Conservation (phyloP, 2,113 vertebrate genomes). For the Andinoacara biseriatus region DNA sequence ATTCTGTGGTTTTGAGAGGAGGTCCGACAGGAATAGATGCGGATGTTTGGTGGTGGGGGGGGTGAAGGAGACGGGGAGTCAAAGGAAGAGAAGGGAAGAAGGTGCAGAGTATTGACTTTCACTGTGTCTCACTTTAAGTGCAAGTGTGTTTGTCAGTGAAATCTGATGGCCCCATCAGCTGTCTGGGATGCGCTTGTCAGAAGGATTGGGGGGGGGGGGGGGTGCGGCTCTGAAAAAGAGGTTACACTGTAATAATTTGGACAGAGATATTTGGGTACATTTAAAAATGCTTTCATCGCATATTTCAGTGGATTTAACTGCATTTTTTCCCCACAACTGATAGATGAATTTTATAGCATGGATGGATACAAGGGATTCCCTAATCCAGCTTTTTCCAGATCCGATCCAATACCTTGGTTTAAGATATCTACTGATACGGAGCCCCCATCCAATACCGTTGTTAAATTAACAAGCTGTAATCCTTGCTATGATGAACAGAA, state of each 20-base stretch:
- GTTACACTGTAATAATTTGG: not conserved
- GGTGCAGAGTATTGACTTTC: slow-evolving; percentile 87
- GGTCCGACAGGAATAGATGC: slow-evolving; percentile 34
- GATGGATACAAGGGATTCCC: not conserved
- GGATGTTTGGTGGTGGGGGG: slow-evolving; percentile 17
- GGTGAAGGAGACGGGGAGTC: slow-evolving; percentile 39
- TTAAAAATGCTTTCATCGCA: not conserved
- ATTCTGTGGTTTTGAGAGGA: slow-evolving; percentile 54
- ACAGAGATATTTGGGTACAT: not conserved
- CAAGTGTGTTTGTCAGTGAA: slow-evolving; percentile 92
- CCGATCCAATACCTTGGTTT: not conserved
- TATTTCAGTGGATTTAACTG: not conserved
- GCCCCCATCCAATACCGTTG: not conserved
- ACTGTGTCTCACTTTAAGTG: slow-evolving; percentile 87
- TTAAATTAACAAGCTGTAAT: not conserved
- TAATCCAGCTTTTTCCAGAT: not conserved
- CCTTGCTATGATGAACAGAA: not conserved
- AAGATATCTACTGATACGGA: not conserved
- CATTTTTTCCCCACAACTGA: too few species aligned
- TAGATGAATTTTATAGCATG: not conserved
- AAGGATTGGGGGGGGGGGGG: slow-evolving; percentile 29
- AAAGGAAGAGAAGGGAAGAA: slow-evolving; percentile 50
- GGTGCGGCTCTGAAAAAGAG: slow-evolving; percentile 13
- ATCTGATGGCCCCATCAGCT: slow-evolving; percentile 89
- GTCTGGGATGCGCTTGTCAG: slow-evolving; percentile 83